Percentiles rank a stretch among this genome's conserved stretches.
These are phyloP conservation scores for Steatornis caripensis DNA, from an alignment of 2,113 vertebrate genomes.

Conservation along the genomic window DNA sequence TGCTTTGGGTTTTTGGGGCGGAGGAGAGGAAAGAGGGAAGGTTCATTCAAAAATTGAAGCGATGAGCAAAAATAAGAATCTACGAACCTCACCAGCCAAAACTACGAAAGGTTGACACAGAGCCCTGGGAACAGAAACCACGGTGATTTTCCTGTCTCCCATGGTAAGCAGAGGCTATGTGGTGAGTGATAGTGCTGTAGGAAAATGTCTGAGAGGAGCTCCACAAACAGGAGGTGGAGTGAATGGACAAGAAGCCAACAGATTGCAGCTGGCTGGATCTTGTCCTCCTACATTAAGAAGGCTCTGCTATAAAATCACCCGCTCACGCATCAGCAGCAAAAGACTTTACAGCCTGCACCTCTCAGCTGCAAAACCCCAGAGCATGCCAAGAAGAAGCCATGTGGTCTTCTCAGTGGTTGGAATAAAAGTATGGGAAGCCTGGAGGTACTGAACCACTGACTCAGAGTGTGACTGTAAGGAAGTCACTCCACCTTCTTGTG, in stretches of 20 bases:
- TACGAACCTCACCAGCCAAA: background rate
- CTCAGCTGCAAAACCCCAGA: slow-evolving; percentile 14
- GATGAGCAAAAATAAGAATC: slow-evolving; percentile 9
- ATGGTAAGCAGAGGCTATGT: slow-evolving; percentile 36
- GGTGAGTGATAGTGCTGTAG: background rate
- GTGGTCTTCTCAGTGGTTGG: slow-evolving; percentile 10
- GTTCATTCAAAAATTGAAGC: slow-evolving; percentile 39
- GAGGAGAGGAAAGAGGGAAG: slow-evolving; percentile 5
- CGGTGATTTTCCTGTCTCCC: slow-evolving; percentile 37
- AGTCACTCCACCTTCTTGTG: slow-evolving; percentile 25
- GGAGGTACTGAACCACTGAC: slow-evolving; percentile 12
- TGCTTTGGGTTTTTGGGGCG: slow-evolving; percentile 20
- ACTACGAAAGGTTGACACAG: slow-evolving; percentile 25
- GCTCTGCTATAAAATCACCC: background rate
- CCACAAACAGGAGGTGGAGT: background rate
- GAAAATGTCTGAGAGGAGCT: background rate
- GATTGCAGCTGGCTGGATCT: background rate
- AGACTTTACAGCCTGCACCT: background rate
- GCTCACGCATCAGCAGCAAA: background rate
- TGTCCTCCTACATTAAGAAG: background rate
- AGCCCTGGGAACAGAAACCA: slow-evolving; percentile 56
- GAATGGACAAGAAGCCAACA: background rate
- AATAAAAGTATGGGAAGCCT: slow-evolving; percentile 18
- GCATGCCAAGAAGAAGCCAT: background rate
- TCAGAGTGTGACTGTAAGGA: slow-evolving; percentile 29